phyloP scores from a whole-genome alignment of 2,888 invertebrate species.

The Andrena bicolor region DNA sequence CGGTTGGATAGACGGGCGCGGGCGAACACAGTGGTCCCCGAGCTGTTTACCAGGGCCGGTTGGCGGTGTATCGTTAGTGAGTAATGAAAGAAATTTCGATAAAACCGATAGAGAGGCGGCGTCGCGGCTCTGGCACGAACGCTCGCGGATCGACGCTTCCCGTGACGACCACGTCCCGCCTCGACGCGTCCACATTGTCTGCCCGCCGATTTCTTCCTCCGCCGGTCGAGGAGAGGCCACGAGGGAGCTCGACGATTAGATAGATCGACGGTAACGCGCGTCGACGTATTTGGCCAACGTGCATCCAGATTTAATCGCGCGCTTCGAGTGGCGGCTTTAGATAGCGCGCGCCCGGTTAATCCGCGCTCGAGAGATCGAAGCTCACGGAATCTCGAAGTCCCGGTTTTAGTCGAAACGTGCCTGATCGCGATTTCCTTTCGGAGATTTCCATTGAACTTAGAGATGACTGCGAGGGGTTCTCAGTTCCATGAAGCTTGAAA shows the following conservation, averaged over 20 bases:
- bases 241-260: constrained; percentile 24
- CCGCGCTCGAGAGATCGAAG: background rate
- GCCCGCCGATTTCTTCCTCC: background rate
- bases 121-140: background rate
- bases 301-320: background rate
- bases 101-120: constrained; percentile 50
- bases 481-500: background rate
- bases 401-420: background rate
- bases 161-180: background rate
- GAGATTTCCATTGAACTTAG: background rate
- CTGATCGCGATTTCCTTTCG: background rate
- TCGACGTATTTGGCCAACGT: background rate
- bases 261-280: background rate
- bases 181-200: constrained; percentile 12
- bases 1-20: constrained; percentile 13
- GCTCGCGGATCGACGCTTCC: constrained; percentile 3
- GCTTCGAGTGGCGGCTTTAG: background rate
- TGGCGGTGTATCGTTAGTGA: constrained; percentile 49
- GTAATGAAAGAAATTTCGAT: constrained; percentile 68
- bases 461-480: background rate
- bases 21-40: constrained; percentile 25
- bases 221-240: background rate
- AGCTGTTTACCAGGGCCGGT: constrained; percentile 55
- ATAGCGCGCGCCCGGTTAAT: constrained; percentile 1
- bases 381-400: background rate